These are phyloP conservation scores for Coregonus ussuriensis DNA, from an alignment of 2,797 vertebrate species.

Conservation along the genomic window DNA sequence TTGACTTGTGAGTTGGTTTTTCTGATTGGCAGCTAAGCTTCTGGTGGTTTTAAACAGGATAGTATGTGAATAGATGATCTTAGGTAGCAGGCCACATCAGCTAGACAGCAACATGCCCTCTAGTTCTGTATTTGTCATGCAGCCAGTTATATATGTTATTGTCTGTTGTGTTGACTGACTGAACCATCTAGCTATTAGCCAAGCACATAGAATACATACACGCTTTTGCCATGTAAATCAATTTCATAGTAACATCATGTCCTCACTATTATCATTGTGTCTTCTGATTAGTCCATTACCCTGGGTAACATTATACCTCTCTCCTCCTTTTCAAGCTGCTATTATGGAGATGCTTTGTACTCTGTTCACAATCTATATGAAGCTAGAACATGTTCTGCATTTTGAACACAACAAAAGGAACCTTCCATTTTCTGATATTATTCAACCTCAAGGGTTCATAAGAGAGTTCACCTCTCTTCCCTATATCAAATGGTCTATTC, in stretches of 20 bases:
- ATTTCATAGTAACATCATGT: not conserved
- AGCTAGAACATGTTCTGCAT: not conserved
- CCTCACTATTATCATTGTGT: not conserved
- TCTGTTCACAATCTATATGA: not conserved
- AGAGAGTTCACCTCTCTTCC: not conserved
- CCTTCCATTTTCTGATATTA: not conserved
- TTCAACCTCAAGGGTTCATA: not conserved
- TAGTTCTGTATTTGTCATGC: not conserved
- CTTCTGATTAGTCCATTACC: not conserved
- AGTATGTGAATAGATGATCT: not conserved
- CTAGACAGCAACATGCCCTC: not conserved
- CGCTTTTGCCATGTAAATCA: not conserved
- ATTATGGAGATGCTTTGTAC: not conserved
- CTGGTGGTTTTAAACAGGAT: no score
- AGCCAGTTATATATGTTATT: not conserved
- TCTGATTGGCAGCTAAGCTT: no score
- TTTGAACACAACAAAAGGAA: conserved; percentile 3
- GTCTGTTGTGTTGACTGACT: not conserved
- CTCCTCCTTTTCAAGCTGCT: not conserved
- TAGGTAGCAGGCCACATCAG: not conserved
- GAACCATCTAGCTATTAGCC: not conserved
- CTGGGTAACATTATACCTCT: not conserved
- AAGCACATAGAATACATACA: not conserved
- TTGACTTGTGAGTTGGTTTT: not conserved
- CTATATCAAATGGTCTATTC: not conserved